Conservation (phyloP, 2,113 vertebrate genomes). For the mouse (Mus musculus) region DNA sequence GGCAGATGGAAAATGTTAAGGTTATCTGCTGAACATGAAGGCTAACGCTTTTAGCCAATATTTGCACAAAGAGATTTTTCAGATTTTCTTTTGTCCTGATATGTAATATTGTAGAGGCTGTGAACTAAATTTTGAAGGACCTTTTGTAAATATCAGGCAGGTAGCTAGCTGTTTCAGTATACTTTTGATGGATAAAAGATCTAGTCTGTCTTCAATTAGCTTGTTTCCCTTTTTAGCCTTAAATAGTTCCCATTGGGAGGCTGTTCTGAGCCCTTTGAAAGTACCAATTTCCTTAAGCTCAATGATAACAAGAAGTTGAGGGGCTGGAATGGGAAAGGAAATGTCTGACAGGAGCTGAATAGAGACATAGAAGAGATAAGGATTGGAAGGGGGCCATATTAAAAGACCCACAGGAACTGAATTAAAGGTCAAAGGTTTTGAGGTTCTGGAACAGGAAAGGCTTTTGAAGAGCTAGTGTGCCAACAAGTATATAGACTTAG, state of each 20-base stretch:
- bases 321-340: background rate
- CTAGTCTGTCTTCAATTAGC: background rate
- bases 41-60: conserved; percentile 15
- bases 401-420: background rate
- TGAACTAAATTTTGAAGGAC: background rate
- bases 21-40: background rate
- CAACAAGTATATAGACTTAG: background rate
- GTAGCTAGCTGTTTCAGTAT: background rate
- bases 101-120: background rate
- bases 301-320: background rate
- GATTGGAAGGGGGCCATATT: background rate
- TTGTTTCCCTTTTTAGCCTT: background rate
- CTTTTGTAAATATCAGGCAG: conserved; percentile 14
- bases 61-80: conserved; percentile 45
- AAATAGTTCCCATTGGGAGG: background rate
- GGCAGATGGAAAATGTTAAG: conserved; percentile 34
- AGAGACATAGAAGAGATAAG: background rate
- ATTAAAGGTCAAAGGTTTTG: background rate
- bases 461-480: background rate
- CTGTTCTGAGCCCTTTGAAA: background rate
- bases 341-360: background rate
- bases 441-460: background rate
- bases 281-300: background rate
- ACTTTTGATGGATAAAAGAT: background rate
- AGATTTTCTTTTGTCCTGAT: background rate